Conservation (phyloP, 1,140 invertebrate species). For the Lanistes nyassanus region DNA sequence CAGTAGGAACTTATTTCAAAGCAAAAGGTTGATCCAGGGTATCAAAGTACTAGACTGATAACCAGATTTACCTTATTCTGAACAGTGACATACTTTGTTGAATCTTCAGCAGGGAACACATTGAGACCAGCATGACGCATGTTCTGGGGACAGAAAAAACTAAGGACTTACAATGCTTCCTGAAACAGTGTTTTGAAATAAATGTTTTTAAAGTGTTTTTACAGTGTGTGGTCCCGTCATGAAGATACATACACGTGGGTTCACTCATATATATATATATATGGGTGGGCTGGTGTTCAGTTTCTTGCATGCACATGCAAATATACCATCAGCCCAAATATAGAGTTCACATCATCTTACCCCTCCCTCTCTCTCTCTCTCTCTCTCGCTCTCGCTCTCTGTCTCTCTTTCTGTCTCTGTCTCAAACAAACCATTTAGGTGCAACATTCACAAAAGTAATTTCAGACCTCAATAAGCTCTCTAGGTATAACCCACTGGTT, state of each 20-base stretch:
- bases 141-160: constrained; percentile 69
- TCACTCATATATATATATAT: neutral
- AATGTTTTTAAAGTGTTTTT: too few relatives aligned
- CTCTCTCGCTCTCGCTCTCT: neutral
- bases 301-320: constrained; percentile 1
- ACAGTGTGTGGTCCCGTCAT: too few relatives aligned
- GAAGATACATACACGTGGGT: neutral
- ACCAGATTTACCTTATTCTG: constrained; percentile 63
- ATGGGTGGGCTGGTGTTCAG: neutral
- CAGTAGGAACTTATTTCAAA: too few relatives aligned
- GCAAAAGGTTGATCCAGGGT: too few relatives aligned
- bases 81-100: constrained; percentile 81
- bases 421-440: too few relatives aligned
- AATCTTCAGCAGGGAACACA: constrained; percentile 89
- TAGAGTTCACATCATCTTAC: neutral
- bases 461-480: constrained; percentile 58
- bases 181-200: too few relatives aligned
- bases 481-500: constrained; percentile 61
- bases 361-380: neutral
- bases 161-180: too few relatives aligned
- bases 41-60: too few relatives aligned
- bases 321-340: neutral
- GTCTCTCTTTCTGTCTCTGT: constrained; percentile 6
- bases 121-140: constrained; percentile 82
- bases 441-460: too few relatives aligned